These are phyloP conservation scores for Triplophysa tibetana DNA, from an alignment of 2,113 vertebrate species.

Conservation along the genomic window DNA sequence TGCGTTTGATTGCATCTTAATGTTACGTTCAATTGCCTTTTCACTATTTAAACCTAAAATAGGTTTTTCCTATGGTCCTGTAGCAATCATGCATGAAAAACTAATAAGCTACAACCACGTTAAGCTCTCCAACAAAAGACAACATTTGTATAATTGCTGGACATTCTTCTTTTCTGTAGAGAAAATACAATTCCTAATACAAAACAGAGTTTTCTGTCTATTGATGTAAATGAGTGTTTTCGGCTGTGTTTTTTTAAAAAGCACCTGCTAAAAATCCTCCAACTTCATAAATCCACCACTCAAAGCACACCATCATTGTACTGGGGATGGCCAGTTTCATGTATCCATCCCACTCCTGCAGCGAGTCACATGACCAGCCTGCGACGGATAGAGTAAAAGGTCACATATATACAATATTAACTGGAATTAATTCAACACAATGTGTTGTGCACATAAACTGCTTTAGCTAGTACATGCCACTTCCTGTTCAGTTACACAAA, in stretches of 20 bases:
- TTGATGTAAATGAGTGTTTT: background rate
- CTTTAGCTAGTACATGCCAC: background rate
- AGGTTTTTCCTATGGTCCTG: background rate
- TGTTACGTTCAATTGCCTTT: background rate
- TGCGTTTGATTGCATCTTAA: background rate
- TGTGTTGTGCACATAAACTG: background rate
- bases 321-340: slow-evolving; percentile 82
- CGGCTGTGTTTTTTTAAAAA: background rate
- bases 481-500: no score
- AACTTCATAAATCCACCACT: slow-evolving; percentile 89
- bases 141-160: slow-evolving; percentile 1
- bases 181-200: background rate
- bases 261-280: slow-evolving; percentile 84
- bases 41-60: background rate
- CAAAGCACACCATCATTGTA: slow-evolving; percentile 84
- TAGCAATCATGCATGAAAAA: background rate
- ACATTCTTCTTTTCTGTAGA: background rate
- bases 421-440: background rate
- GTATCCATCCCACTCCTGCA: slow-evolving; percentile 84
- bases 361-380: slow-evolving; percentile 84
- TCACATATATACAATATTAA: no score
- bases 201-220: background rate
- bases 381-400: slow-evolving; percentile 43
- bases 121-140: background rate
- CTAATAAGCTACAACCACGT: background rate